Percentiles rank a stretch among this genome's conserved stretches.
These are phyloP conservation scores for Ifrita kowaldi DNA, from an alignment of 2,113 vertebrate genomes.

Conservation along the genomic window DNA sequence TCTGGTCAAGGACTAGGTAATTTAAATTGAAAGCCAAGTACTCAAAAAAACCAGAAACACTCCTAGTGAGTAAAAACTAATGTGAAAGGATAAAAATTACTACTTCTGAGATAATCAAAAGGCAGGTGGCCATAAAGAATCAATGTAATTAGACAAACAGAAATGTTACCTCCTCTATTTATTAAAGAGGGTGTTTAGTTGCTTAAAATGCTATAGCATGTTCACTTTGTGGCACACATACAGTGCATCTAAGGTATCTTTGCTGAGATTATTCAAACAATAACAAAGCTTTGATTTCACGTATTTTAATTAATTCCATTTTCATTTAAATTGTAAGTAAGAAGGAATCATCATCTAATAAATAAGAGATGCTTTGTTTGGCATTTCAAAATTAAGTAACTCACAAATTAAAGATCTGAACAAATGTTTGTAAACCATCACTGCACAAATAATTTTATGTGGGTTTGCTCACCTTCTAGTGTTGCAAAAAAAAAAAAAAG, in stretches of 20 bases:
- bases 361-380: constrained; percentile 3
- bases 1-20: background rate
- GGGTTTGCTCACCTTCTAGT: background rate
- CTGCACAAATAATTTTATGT: background rate
- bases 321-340: background rate
- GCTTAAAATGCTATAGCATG: background rate
- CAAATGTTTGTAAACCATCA: background rate
- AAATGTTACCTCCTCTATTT: background rate
- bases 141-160: background rate
- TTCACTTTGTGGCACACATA: background rate
- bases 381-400: background rate
- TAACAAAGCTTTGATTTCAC: background rate
- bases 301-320: background rate
- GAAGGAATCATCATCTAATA: background rate
- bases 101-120: background rate
- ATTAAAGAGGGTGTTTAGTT: background rate
- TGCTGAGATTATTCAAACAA: background rate
- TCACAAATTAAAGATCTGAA: background rate
- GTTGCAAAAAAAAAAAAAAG: background rate
- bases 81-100: background rate
- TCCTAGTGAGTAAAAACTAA: background rate
- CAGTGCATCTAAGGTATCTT: background rate
- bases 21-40: background rate
- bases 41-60: background rate
- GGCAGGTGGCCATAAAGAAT: background rate